These are phyloP conservation scores for Brachionus rubens DNA, from an alignment of 1,140 invertebrate species.

Conservation along the genomic window DNA sequence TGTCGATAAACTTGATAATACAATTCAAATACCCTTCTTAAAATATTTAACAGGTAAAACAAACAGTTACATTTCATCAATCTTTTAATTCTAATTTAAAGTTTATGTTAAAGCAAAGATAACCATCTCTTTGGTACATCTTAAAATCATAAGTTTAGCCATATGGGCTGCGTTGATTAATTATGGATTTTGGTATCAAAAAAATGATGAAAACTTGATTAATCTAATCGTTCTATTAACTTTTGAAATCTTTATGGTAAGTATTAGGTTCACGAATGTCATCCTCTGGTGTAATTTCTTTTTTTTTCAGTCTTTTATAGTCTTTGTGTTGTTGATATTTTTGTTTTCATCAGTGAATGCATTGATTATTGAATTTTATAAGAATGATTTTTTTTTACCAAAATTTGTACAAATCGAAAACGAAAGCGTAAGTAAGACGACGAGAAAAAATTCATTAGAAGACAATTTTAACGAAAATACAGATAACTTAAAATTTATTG, in stretches of 20 bases:
- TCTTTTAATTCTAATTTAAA: background rate
- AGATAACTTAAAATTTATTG: background rate
- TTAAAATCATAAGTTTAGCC: no score
- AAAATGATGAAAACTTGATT: constrained; percentile 10
- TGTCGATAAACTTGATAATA: background rate
- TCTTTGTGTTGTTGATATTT: background rate
- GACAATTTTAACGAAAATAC: background rate
- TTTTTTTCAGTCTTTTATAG: constrained; percentile 19
- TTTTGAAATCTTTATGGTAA: background rate
- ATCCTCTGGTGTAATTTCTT: no score
- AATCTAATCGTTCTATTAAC: background rate
- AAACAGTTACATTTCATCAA: background rate
- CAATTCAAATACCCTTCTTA: background rate
- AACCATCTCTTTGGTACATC: no score
- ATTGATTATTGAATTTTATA: background rate
- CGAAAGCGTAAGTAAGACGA: no score
- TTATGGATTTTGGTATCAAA: no score
- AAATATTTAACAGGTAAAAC: background rate
- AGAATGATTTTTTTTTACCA: constrained; percentile 14
- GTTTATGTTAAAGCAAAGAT: background rate
- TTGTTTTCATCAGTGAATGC: background rate
- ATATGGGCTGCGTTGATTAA: no score
- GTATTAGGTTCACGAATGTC: background rate
- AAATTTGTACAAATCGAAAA: background rate
- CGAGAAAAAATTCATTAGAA: background rate